Evolutionary conservation across 1,140 invertebrate species (phyloP).

Genomic region (Aleiodes sp.): DNA sequence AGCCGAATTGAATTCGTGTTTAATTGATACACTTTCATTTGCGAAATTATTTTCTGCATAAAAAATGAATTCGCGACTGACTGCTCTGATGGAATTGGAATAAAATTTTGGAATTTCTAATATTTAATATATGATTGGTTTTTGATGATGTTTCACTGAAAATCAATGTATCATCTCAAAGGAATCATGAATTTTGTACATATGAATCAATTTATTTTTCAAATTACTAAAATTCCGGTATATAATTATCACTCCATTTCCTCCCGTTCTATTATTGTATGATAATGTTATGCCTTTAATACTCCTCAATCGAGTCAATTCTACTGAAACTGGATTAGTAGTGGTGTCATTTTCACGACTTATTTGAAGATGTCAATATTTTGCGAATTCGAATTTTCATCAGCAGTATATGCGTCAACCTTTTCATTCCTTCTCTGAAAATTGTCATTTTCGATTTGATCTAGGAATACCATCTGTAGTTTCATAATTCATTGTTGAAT

Average conservation of each 20-base stretch:
- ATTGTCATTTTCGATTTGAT: no score
- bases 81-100: background rate
- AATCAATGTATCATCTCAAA: background rate
- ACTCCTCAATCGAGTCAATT: background rate
- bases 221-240: background rate
- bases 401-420: no score
- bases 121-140: background rate
- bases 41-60: background rate
- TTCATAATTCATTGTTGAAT: no score
- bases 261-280: background rate
- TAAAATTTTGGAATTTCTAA: background rate
- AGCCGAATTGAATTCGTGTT: background rate
- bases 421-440: no score
- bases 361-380: no score
- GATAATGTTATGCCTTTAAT: background rate
- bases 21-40: background rate
- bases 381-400: no score
- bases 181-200: background rate
- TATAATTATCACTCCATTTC: background rate
- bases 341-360: no score
- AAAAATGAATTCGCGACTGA: background rate
- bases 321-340: background rate
- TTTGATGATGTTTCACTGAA: background rate
- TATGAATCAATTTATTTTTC: background rate
- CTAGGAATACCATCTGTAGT: no score